Percentiles rank a stretch among this genome's conserved stretches.
Evolutionary conservation across 2,113 vertebrate species (phyloP).

Genomic region (Macrotis lagotis): DNA sequence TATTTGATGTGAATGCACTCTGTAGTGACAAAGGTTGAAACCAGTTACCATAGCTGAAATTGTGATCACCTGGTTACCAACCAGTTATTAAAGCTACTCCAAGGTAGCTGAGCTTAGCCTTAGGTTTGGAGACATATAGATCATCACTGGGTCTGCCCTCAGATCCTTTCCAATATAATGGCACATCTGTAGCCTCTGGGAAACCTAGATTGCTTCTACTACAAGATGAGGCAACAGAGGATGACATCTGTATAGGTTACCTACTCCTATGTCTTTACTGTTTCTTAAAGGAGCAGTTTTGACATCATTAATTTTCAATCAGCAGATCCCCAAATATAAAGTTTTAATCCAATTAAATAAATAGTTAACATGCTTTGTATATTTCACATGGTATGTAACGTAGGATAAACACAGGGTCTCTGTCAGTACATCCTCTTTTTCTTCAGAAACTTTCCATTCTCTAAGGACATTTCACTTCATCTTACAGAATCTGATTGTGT

Average conservation of each 20-base stretch:
- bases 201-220: not conserved
- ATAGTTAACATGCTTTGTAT: not conserved
- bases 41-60: not conserved
- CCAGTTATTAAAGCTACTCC: not conserved
- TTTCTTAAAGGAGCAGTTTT: not conserved
- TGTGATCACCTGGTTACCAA: not conserved
- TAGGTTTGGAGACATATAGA: not conserved
- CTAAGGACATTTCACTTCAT: not conserved
- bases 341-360: not conserved
- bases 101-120: not conserved
- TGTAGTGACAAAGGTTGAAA: not conserved
- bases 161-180: not conserved
- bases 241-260: not conserved
- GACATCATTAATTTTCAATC: not conserved
- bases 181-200: not conserved
- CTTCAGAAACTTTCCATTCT: not conserved
- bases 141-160: not conserved
- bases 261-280: constrained; percentile 11
- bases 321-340: not conserved
- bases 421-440: not conserved
- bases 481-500: not conserved
- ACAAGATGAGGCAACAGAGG: not conserved
- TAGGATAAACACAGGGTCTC: not conserved
- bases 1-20: not conserved
- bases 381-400: not conserved